A percentile compares a stretch with the other conserved stretches of the same genome.
Evolutionary conservation across 2,113 vertebrate genomes (phyloP).

Genomic region (Etheostoma cragini): DNA sequence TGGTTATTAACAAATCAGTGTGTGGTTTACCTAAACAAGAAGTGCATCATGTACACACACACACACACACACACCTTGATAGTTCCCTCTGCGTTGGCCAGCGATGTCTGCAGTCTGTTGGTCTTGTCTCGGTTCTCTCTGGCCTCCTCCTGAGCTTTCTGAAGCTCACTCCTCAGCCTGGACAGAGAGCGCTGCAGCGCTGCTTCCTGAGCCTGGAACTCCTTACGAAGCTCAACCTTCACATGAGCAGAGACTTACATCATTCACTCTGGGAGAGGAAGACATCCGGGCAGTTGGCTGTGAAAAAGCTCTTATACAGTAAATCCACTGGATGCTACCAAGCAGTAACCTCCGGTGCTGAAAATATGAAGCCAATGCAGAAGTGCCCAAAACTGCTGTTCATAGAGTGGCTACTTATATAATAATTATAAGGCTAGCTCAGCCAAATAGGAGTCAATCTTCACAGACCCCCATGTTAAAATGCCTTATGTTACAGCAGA

Average conservation of each 20-base stretch:
- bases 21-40: too few relatives aligned
- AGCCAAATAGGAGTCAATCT: too few relatives aligned
- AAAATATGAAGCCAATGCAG: too few relatives aligned
- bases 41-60: not conserved
- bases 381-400: too few relatives aligned
- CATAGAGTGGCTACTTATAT: too few relatives aligned
- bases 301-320: not conserved
- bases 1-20: not conserved
- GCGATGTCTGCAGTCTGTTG: constrained; percentile 91
- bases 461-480: too few relatives aligned
- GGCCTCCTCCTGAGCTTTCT: constrained; percentile 94
- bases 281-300: not conserved
- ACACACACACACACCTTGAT: constrained; percentile 86
- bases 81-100: constrained; percentile 90
- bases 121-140: constrained; percentile 92
- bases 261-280: not conserved
- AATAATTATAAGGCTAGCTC: too few relatives aligned
- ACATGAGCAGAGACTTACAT: not conserved
- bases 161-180: constrained; percentile 83
- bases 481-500: too few relatives aligned
- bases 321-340: not conserved
- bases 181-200: constrained; percentile 89
- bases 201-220: constrained; percentile 95
- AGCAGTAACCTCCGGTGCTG: too few relatives aligned
- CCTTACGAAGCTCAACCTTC: constrained; percentile 90